These are phyloP conservation scores for Syndactyla subalaris DNA, from an alignment of 2,797 vertebrate genomes.

Conservation along the genomic window DNA sequence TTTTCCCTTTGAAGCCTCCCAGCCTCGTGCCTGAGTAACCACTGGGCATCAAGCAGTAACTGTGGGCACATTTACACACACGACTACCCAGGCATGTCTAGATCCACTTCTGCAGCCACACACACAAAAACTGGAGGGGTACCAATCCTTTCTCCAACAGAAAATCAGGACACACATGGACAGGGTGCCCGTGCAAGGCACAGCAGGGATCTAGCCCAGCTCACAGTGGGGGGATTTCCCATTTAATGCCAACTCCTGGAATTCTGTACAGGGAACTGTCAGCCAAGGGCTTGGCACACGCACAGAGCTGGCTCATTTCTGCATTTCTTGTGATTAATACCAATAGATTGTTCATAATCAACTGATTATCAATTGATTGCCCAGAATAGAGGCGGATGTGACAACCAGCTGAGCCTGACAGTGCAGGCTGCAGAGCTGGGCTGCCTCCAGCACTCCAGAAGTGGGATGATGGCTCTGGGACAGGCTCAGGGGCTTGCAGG, in stretches of 20 bases:
- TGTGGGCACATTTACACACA: fast-evolving
- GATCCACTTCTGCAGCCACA: background rate
- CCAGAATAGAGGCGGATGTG: background rate
- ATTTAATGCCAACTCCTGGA: fast-evolving
- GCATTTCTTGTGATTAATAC: fast-evolving
- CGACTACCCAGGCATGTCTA: fast-evolving
- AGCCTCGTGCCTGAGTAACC: background rate
- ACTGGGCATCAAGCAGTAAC: fast-evolving
- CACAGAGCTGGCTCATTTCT: background rate
- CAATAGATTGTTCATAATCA: background rate
- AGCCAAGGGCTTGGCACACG: fast-evolving
- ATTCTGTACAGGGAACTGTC: background rate
- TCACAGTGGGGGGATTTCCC: fast-evolving
- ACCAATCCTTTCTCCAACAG: fast-evolving
- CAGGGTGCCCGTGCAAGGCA: background rate
- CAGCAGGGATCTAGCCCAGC: fast-evolving
- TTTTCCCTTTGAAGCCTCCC: background rate
- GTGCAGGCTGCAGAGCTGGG: background rate
- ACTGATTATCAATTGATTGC: background rate
- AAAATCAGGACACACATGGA: fast-evolving
- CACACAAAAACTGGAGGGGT: background rate
- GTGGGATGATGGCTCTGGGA: background rate
- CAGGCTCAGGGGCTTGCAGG: background rate
- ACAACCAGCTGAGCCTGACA: background rate
- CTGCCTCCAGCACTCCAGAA: background rate